Evolutionary conservation across 2,888 invertebrate genomes (phyloP).

Genomic region (Plusia festucae): DNA sequence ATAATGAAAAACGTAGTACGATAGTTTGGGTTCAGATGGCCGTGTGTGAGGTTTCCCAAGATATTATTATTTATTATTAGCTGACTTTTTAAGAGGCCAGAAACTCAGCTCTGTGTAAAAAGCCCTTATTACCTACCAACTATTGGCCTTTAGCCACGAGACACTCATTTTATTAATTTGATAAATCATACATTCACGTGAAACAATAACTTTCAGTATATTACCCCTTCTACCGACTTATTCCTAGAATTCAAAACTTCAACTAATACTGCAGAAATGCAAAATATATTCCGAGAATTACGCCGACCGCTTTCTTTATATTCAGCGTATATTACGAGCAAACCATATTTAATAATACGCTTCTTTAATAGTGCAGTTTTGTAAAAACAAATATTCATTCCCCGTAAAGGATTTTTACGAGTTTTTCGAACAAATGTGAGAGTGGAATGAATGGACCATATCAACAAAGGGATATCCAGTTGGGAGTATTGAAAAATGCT

Average conservation of each 20-base stretch:
- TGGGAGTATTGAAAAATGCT: neutral
- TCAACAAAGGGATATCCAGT: neutral
- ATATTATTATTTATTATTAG: too few species aligned
- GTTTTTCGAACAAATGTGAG: neutral
- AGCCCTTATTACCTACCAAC: too few species aligned
- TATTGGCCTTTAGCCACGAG: neutral
- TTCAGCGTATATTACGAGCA: slow-evolving; percentile 38
- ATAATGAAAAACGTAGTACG: too few species aligned
- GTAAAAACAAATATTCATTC: neutral
- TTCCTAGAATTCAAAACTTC: slow-evolving; percentile 37
- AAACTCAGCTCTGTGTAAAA: too few species aligned
- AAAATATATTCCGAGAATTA: slow-evolving; percentile 49
- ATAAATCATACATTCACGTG: neutral
- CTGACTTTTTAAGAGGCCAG: too few species aligned
- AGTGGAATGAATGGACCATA: neutral
- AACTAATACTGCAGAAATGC: slow-evolving; percentile 30
- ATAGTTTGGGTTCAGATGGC: too few species aligned
- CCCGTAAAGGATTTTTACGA: neutral
- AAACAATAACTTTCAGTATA: neutral
- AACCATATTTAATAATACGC: slow-evolving; percentile 20
- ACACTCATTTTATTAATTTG: neutral
- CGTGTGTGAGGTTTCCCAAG: too few species aligned
- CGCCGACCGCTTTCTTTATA: slow-evolving; percentile 34
- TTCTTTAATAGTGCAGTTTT: neutral
- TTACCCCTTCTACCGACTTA: neutral